Percentiles rank a stretch among this genome's conserved stretches.
phyloP scores from a whole-genome alignment of 2,888 invertebrate species.

The Drosophila trichaetosa region DNA sequence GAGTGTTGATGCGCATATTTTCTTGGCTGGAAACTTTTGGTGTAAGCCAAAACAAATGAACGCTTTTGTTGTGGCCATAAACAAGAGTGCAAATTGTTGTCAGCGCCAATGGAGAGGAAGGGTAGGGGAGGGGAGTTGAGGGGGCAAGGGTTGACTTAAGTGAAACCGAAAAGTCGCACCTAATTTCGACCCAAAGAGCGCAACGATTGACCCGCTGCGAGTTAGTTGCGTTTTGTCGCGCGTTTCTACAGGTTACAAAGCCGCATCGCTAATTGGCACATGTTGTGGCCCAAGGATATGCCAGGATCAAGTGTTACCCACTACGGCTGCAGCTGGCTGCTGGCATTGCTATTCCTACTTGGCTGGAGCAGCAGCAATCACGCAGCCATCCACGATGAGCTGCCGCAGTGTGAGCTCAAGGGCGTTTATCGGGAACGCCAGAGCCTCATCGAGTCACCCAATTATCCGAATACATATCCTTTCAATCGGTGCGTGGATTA shows the following conservation, averaged over 20 bases:
- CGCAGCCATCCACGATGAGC: slow-evolving; percentile 74
- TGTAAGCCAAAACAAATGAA: slow-evolving; percentile 56
- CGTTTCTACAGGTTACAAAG: slow-evolving; percentile 37
- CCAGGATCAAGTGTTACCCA: slow-evolving; percentile 4
- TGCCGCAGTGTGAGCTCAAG: slow-evolving; percentile 76
- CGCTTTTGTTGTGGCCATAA: slow-evolving; percentile 68
- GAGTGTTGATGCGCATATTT: slow-evolving; percentile 4
- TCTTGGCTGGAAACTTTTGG: slow-evolving; percentile 4
- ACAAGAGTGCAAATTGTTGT: slow-evolving; percentile 80
- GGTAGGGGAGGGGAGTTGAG: neutral
- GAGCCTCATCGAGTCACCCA: slow-evolving; percentile 86
- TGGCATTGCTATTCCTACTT: slow-evolving; percentile 2
- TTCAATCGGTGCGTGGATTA: slow-evolving; percentile 85
- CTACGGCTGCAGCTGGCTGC: neutral
- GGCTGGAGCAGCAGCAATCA: slow-evolving; percentile 14
- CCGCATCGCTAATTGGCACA: slow-evolving; percentile 22
- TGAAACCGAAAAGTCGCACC: slow-evolving; percentile 66
- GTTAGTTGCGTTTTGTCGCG: slow-evolving; percentile 70
- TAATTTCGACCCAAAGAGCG: slow-evolving; percentile 41
- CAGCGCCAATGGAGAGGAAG: neutral
- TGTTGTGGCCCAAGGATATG: slow-evolving; percentile 39
- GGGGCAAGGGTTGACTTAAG: slow-evolving; percentile 17
- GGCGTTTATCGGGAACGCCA: slow-evolving; percentile 85
- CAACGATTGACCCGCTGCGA: slow-evolving; percentile 45
- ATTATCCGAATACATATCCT: slow-evolving; percentile 86